These are phyloP conservation scores for Lasioglossum baleicum DNA, from an alignment of 1,140 invertebrate species.

Conservation along the genomic window DNA sequence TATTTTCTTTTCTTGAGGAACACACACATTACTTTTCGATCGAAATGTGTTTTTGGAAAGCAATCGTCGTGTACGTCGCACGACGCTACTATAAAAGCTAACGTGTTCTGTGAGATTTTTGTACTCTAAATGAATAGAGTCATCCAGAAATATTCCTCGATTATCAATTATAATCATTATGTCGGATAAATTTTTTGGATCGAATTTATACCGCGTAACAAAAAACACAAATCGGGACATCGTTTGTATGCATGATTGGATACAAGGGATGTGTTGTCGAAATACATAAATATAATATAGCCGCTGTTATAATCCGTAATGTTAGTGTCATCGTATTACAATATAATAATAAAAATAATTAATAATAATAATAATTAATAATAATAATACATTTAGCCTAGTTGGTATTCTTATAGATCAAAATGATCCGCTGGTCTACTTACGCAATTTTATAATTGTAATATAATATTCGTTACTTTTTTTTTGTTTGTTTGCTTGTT, in stretches of 20 bases:
- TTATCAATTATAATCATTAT: constrained; percentile 16
- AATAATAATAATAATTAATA: constrained; percentile 67
- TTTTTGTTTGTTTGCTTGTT: constrained; percentile 26
- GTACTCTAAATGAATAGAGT: constrained; percentile 25
- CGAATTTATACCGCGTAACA: constrained; percentile 17
- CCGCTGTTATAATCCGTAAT: constrained; percentile 71
- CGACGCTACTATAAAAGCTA: constrained; percentile 1
- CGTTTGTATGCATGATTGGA: constrained; percentile 39
- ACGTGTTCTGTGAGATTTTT: constrained; percentile 34
- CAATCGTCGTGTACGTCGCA: constrained; percentile 3
- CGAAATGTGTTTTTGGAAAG: constrained; percentile 4
- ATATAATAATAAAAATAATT: constrained; percentile 68
- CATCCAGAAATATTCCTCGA: constrained; percentile 26
- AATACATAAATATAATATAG: constrained; percentile 73
- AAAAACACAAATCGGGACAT: constrained; percentile 40
- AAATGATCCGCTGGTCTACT: constrained; percentile 62
- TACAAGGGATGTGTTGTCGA: constrained; percentile 56
- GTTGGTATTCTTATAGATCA: constrained; percentile 66
- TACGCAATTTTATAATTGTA: constrained; percentile 62
- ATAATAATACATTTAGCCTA: constrained; percentile 73
- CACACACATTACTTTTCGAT: constrained; percentile 20
- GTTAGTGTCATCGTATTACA: constrained; percentile 72
- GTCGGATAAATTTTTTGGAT: constrained; percentile 3
- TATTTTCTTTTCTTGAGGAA: not conserved
- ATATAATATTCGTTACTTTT: constrained; percentile 53